Base-by-base conservation (phyloP, 1,140 invertebrate genomes). In the Parasteatoda tepidariorum region DNA sequence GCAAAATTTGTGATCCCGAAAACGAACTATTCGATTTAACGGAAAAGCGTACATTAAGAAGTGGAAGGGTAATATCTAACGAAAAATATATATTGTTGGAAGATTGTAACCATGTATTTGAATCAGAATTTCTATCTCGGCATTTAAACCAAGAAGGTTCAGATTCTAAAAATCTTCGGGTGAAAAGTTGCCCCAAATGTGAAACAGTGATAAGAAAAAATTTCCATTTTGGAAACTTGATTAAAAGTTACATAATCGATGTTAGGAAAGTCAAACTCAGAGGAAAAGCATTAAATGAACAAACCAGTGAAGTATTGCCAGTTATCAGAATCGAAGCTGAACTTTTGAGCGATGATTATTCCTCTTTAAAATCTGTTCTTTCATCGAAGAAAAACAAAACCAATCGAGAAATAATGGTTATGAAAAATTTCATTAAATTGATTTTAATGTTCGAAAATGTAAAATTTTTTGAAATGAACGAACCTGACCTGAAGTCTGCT, bases 91-190 rank as follows among this genome's bases (percentile, higher is more conserved):
- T 94, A 54, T 85, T 89, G 38, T 87, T 94, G 24, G 88, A 91
- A 86, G 93, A 94, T 87, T 94, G 93, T 87, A 86, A 88, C 5
- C 93, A 94, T 86, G 84, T 90, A 3, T 87, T 94, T 84, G 93
- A 93, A 86, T 87, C 89, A 22, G 86, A 89, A 15, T 90, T 89
- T 55, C 85, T 93, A 86, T 90, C 92, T 85, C 87, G 86, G 54
- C 90, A 92, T 88, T 88, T 92, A 85, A n/a, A n/a, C n/a, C n/a
- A n/a, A n/a, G 86, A 89, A 11, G 59, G 55, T 0, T 75, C 62
- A 31, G 85, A 55, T 2, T 22, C 0, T 13, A 64, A 82, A 3
- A 59, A 88, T 66, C 90, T 93, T 64, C 83, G 89, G 18, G 88
- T 92, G 70, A 92, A 92, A 84, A 73, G 85, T 2, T 94, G 93